phyloP scores from a whole-genome alignment of 2,888 invertebrate genomes.

The Parnassius glacialis region DNA sequence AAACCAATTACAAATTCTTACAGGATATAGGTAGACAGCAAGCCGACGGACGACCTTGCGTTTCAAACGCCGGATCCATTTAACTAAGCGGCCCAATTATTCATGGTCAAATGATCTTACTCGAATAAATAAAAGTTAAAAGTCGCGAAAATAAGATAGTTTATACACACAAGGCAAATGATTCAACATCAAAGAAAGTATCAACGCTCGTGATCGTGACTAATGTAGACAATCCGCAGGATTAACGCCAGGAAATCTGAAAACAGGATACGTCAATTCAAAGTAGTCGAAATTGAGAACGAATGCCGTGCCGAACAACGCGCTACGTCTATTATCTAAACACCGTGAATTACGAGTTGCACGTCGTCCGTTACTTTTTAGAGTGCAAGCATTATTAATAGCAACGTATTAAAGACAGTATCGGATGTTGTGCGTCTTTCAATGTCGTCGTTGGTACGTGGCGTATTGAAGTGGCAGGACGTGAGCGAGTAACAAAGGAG shows the following conservation, averaged over 20 bases:
- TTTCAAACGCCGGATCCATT: conserved; percentile 41
- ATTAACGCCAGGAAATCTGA: conserved; percentile 72
- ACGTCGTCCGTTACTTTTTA: conserved; percentile 43
- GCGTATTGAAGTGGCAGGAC: conserved; percentile 62
- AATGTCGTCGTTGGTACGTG: conserved; percentile 39
- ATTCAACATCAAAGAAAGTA: conserved; percentile 36
- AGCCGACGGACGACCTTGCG: conserved; percentile 62
- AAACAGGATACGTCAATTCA: conserved; percentile 77
- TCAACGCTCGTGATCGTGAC: conserved; percentile 55
- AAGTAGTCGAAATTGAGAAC: conserved; percentile 66
- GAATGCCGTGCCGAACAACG: conserved; percentile 45
- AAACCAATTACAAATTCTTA: conserved; percentile 34
- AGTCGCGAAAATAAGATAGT: conserved; percentile 28
- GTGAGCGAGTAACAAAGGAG: conserved; percentile 76
- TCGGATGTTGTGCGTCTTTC: conserved; percentile 37
- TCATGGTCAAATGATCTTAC: conserved; percentile 43
- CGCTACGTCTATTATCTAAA: conserved; percentile 48
- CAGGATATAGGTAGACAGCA: conserved; percentile 21
- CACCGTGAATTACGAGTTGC: conserved; percentile 32
- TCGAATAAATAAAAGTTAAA: conserved; percentile 29
- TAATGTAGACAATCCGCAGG: conserved; percentile 62
- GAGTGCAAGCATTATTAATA: conserved; percentile 25
- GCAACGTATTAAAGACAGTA: conserved; percentile 33
- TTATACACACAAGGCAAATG: conserved; percentile 22
- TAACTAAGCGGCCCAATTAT: conserved; percentile 48